Evolutionary conservation across 1,140 invertebrate genomes (phyloP).

Genomic region (Lepidurus couesii): DNA sequence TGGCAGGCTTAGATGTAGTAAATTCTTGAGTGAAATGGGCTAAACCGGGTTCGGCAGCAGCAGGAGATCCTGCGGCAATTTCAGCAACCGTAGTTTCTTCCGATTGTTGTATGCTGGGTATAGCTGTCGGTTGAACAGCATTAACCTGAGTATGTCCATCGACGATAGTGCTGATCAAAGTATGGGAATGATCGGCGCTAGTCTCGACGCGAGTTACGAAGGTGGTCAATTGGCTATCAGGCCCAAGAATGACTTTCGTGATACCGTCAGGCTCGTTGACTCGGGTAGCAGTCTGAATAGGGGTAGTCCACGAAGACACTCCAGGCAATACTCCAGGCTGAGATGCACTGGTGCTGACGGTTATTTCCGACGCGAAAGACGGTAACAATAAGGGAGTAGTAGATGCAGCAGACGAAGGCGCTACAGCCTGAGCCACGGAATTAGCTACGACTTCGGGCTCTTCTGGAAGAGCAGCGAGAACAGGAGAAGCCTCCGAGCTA

Average conservation of each 20-base stretch:
- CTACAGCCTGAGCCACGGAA: background rate
- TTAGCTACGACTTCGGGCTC: background rate
- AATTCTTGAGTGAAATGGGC: background rate
- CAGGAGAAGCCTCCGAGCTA: background rate
- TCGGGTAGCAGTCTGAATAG: background rate
- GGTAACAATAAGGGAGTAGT: background rate
- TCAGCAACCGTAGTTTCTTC: background rate
- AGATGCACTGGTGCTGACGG: slow-evolving; percentile 16
- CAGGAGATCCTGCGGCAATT: background rate
- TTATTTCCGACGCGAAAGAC: background rate
- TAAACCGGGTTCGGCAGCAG: background rate
- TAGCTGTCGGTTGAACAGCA: slow-evolving; percentile 25
- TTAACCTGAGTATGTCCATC: slow-evolving; percentile 25
- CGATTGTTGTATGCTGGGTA: background rate
- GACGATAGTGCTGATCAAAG: slow-evolving; percentile 29
- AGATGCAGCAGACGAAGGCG: background rate
- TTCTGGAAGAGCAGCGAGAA: background rate
- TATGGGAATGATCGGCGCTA: background rate
- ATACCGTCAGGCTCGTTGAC: slow-evolving; percentile 28
- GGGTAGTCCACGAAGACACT: slow-evolving; percentile 19
- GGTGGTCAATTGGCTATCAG: slow-evolving; percentile 26
- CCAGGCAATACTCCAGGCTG: background rate
- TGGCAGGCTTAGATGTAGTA: background rate
- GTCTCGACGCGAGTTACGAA: slow-evolving; percentile 29
- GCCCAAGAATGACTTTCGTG: slow-evolving; percentile 29